These are phyloP conservation scores for Brachirus orientalis DNA, from an alignment of 2,113 vertebrate genomes.

Conservation along the genomic window DNA sequence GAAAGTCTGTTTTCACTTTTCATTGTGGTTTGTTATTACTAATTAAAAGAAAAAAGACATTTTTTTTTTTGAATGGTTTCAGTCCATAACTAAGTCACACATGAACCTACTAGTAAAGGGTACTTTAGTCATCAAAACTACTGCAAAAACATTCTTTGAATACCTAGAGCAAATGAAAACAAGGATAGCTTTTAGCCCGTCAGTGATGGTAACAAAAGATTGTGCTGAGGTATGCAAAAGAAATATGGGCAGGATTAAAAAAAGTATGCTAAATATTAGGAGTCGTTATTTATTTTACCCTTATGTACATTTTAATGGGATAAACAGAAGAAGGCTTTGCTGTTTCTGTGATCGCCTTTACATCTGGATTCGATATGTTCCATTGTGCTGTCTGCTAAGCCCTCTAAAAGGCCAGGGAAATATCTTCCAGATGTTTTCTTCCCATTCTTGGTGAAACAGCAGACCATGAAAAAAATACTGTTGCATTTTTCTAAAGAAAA, in stretches of 20 bases:
- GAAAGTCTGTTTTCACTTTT: conserved; percentile 47
- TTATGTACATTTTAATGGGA: conserved; percentile 37
- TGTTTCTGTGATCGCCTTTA: conserved; percentile 67
- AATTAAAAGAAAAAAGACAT: conserved; percentile 30
- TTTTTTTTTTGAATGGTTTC: conserved; percentile 10
- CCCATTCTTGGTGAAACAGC: conserved; percentile 73
- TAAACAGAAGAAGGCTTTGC: conserved; percentile 55
- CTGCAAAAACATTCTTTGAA: conserved; percentile 80
- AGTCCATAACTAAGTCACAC: conserved; percentile 42
- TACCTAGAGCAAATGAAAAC: conserved; percentile 69
- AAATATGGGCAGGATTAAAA: conserved; percentile 9
- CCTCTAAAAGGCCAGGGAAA: conserved; percentile 77
- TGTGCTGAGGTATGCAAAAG: conserved; percentile 1
- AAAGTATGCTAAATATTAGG: conserved; percentile 22
- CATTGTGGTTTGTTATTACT: conserved; percentile 64
- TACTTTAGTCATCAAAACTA: conserved; percentile 61
- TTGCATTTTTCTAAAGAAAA: conserved; percentile 75
- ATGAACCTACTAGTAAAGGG: conserved; percentile 20
- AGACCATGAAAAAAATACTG: conserved; percentile 62
- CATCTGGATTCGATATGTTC: conserved; percentile 83
- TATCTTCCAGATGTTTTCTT: conserved; percentile 86
- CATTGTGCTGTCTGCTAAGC: conserved; percentile 82
- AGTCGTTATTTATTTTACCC: conserved; percentile 41
- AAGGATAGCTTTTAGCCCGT: conserved; percentile 50
- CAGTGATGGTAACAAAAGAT: conserved; percentile 2